Percentiles rank a stretch among this genome's conserved stretches.
Evolutionary conservation across 2,113 vertebrate genomes (phyloP).

Genomic region (Cricetomys ansorgei): DNA sequence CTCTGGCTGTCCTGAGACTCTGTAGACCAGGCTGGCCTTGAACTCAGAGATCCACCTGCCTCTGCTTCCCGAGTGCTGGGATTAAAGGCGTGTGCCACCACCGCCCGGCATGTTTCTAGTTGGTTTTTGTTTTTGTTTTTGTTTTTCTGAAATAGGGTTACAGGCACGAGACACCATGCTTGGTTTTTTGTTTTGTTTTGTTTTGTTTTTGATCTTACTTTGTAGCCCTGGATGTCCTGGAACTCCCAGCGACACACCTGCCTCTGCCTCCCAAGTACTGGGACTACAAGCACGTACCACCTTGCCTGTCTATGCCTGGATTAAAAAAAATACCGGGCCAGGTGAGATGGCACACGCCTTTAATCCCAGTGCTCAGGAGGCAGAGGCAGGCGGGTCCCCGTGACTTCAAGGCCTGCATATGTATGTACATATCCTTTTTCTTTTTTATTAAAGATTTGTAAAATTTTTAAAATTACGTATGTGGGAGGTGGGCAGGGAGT

Average conservation of each 20-base stretch:
- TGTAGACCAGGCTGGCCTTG: background rate
- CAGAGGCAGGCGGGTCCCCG: background rate
- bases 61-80: background rate
- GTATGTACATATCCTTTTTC: background rate
- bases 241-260: background rate
- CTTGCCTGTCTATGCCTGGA: background rate
- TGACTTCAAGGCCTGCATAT: background rate
- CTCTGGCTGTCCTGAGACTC: background rate
- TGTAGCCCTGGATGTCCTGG: background rate
- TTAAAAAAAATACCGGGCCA: background rate
- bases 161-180: background rate
- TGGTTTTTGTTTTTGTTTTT: too few relatives aligned
- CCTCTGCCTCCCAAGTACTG: background rate
- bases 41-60: background rate
- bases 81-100: background rate
- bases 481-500: background rate
- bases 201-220: background rate
- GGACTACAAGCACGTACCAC: background rate
- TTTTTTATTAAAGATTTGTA: background rate
- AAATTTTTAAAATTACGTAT: background rate
- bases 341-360: background rate
- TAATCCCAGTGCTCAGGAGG: background rate
- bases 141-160: background rate
- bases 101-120: background rate
- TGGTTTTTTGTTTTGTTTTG: too few relatives aligned